Evolutionary conservation across 2,888 invertebrate species (phyloP), one percentile per base, ranked within the genome.

Genomic region (Drosophila anomalata): DNA sequence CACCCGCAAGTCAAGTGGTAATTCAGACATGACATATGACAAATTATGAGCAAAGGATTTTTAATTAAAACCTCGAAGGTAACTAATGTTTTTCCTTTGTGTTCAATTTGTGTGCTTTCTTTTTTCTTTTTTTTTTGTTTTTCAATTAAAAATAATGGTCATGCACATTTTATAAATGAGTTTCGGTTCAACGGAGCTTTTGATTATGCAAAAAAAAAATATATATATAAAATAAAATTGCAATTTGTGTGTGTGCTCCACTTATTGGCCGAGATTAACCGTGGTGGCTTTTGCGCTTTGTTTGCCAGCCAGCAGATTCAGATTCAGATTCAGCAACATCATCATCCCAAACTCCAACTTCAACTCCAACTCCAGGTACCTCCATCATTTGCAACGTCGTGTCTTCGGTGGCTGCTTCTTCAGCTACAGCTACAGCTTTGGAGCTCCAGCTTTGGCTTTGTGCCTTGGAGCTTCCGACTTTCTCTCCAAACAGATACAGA

Each of bases 381-480:
- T 17, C 31, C 56, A 39, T 59, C 66, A 29, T 63, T 58, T 50
- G 46, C 63, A 52, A 20, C 22, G 42, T 53, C 58, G 53, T 52
- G 61, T 70, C 54, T 71, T 68, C 71, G 46, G 74, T 72, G 62
- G 88, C 77, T 71, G 85, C 86, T 87, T 86, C 76, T 76, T 75
- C 67, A 76, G 72, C 67, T 55, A 48, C 42, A 39, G 39, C 39
- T 61, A 48, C 42, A 39, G 39, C 39, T 61, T 60, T 60, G 60
- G 60, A 42, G 42, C 22, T 61, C 39, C 61, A 61, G 61, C 47
- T 61, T 42, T 20, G 20, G 70, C 66, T 84, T 78, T 75, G 75
- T 61, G 52, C 70, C 73, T 75, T 83, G 77, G 77, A 80, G 83
- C 83, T 84, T 84, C 83, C 83, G 83, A 84, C 83, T 84, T 84